A percentile compares a stretch with the other conserved stretches of the same genome.
Conservation (phyloP, 2,113 vertebrate species). For the Daboia siamensis region DNA sequence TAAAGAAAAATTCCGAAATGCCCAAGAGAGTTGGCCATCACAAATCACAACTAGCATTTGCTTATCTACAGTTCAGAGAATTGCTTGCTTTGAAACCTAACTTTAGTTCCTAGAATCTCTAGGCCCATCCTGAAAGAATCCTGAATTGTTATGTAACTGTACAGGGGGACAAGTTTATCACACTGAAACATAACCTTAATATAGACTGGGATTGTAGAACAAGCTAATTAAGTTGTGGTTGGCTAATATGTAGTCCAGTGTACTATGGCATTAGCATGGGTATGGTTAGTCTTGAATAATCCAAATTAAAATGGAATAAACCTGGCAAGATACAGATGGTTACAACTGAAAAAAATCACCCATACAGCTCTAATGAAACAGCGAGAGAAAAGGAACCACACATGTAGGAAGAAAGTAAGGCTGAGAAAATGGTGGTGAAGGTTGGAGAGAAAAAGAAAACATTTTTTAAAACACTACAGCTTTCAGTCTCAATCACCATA, state of each 20-base stretch:
- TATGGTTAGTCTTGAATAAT: not conserved
- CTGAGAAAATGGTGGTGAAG: too few relatives aligned
- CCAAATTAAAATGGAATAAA: not conserved
- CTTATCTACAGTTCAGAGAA: not conserved
- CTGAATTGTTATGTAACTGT: not conserved
- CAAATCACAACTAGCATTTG: not conserved
- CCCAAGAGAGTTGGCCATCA: not conserved
- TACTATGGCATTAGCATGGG: not conserved
- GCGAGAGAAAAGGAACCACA: not conserved
- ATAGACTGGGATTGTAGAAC: not conserved
- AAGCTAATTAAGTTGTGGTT: not conserved
- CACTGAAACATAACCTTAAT: not conserved
- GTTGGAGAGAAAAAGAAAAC: constrained; percentile 9
- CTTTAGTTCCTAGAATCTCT: not conserved
- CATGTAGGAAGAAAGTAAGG: not conserved
- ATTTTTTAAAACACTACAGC: constrained; percentile 44
- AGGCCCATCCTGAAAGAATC: not conserved
- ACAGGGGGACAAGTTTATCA: not conserved
- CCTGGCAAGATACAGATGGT: not conserved
- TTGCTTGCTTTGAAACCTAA: not conserved
- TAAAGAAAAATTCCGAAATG: not conserved
- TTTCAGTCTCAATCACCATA: constrained; percentile 71
- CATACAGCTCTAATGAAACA: not conserved
- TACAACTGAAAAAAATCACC: not conserved
- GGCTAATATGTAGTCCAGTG: not conserved